A percentile compares a stretch with the other conserved stretches of the same genome.
Evolutionary conservation across 2,888 invertebrate species (phyloP).

Genomic region (Plagiodera versicolora): DNA sequence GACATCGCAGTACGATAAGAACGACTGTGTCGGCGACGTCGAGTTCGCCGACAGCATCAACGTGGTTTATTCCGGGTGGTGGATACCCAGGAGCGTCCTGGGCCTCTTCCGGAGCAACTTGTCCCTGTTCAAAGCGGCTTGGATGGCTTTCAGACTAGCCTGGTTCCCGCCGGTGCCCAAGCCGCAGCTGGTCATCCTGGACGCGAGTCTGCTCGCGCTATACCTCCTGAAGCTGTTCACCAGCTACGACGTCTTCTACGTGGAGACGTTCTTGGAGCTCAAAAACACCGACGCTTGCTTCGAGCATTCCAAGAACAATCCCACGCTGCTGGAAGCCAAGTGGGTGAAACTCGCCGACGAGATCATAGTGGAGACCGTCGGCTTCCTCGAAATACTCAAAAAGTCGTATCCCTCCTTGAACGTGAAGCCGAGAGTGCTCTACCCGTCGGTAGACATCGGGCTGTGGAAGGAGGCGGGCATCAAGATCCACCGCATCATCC

Average conservation of each 20-base stretch:
- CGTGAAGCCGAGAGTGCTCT: constrained; percentile 39
- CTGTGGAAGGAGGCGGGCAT: constrained; percentile 45
- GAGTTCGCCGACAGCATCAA: constrained; percentile 38
- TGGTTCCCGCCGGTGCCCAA: constrained; percentile 42
- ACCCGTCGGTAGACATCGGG: constrained; percentile 47
- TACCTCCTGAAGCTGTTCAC: constrained; percentile 43
- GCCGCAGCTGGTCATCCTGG: constrained; percentile 45
- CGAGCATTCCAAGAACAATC: constrained; percentile 40
- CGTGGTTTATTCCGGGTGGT: constrained; percentile 43
- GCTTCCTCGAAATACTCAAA: constrained; percentile 45
- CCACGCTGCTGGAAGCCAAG: constrained; percentile 43
- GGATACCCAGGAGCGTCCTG: constrained; percentile 45
- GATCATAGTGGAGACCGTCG: constrained; percentile 46
- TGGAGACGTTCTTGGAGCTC: constrained; percentile 41
- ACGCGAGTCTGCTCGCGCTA: constrained; percentile 42
- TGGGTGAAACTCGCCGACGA: constrained; percentile 46
- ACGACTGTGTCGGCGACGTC: constrained; percentile 42
- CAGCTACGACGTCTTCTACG: constrained; percentile 43
- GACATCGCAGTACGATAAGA: constrained; percentile 41
- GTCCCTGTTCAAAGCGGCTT: constrained; percentile 37
- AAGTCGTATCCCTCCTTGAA: constrained; percentile 44
- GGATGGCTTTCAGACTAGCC: constrained; percentile 44
- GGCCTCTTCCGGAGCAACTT: constrained; percentile 36
- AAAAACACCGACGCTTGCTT: constrained; percentile 35
- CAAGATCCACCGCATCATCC: constrained; percentile 46